Base-by-base conservation (phyloP, 2,888 invertebrate species). In the Byasa hedistus region DNA sequence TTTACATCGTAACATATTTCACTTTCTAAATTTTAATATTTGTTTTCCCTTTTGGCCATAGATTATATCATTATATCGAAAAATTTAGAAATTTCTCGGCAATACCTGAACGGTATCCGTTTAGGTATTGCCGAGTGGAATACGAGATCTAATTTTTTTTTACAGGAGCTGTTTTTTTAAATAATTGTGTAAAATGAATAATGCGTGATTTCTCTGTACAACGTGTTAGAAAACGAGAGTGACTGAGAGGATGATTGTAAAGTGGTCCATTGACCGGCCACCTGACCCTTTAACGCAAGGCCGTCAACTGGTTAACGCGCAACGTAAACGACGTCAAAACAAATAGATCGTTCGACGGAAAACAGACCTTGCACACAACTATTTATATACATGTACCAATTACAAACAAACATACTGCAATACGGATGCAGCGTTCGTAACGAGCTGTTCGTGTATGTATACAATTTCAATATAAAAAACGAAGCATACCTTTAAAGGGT, bases 281-380 rank as follows among this genome's bases (percentile, higher is more conserved):
- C 75, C 79, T 86, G 86, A 86, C 85, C 85, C 86, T 82, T 78
- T 68, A 71, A 71, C 69, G 80, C 87, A 88, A 89, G 89, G 88
- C 79, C 86, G 80, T 79, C 78, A 81, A 77, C 81, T 76, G 75
- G 66, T 69, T 48, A 56, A 64, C 71, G 62, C 60, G 58, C 10
- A 36, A 51, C 54, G 21, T 54, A 32, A 36, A 36, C 58, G 36
- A 24, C 24, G 58, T 22, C 56, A 27, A 57, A 60, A 59, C 65
- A 58, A 59, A 64, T 65, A 65, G 44, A 65, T 59, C 36, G 64
- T 19, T 51, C 32, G 61, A 52, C 19, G 17, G 22, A 48, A 52
- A 58, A 44, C 23, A 58, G 44, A 36, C 22, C 36, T 44, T 58
- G 27, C 24, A 56, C 27, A n/a, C 27, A n/a, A n/a, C 19, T 36